Conservation (phyloP, 1,140 invertebrate genomes). For the Trichomalopsis sarcophagae region DNA sequence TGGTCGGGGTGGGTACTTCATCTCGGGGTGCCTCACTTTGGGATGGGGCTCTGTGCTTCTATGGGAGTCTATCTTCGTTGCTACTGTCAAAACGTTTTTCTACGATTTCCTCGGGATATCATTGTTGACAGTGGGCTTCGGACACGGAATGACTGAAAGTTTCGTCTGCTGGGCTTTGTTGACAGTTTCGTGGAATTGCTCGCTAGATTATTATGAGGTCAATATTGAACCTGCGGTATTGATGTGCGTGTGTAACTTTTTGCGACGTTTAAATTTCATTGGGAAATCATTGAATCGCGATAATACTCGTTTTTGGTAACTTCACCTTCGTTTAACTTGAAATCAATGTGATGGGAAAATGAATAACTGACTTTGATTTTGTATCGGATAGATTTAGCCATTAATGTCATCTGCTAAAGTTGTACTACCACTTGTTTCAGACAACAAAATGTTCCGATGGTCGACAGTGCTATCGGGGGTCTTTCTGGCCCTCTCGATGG, state of each 20-base stretch:
- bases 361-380: neutral
- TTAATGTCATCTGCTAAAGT: neutral
- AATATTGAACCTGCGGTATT: neutral
- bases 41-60: no score
- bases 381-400: no score
- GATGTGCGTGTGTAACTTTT: neutral
- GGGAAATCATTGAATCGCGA: neutral
- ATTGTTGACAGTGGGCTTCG: neutral
- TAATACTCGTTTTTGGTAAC: neutral
- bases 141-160: neutral
- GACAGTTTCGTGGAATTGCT: no score
- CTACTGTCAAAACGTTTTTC: neutral
- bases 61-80: no score
- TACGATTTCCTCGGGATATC: neutral
- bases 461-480: slow-evolving; percentile 72
- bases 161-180: neutral
- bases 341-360: neutral
- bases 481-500: slow-evolving; percentile 72
- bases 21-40: no score
- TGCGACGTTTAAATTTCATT: neutral
- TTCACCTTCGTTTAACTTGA: neutral
- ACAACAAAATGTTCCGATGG: slow-evolving; percentile 73
- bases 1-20: no score
- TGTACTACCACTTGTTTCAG: slow-evolving; percentile 44
- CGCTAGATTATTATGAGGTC: neutral